Base-by-base conservation (phyloP, 2,797 vertebrate species). In the Spinus olivaceus region DNA sequence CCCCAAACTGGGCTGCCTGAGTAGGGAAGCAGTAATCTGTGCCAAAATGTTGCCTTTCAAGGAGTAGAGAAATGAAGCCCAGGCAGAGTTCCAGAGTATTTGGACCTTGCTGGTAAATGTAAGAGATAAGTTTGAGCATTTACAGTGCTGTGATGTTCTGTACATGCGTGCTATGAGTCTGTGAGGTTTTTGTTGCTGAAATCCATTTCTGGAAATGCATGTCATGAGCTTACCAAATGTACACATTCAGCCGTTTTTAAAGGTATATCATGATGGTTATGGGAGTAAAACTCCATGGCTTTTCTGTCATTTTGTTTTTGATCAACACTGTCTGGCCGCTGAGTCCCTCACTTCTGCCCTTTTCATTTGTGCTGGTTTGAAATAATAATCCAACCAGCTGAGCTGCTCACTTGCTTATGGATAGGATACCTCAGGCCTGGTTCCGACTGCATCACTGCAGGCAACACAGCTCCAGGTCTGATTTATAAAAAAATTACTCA, bases 131-230 rank as follows among this genome's bases (percentile, higher is more conserved):
- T 41, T 60, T 37, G 72, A 65, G 35, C 47, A 37, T 53, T 72
- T 87, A 35, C 10, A 33, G 12, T 71, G 25, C 50, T 56, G 24
- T n/a, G 35, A 22, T 7, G 14, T 81, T 56, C 63, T 56, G 50
- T 39, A 63, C 16, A 32, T 20, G 20, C 0, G 0, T 21, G 8
- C 77, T 35, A 32, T n/a, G 50, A 50, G 8, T 54, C 35, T 2
- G 0, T 25, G 5, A 70, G 9, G 9, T 37, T 74, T 81, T 71
- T 84, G 30, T 73, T 85, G n/a, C n/a, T 69, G 46, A 20, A 74
- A 53, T 83, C 30, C 2, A 1, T 39, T 90, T 86, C 60, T 82
- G 73, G 47, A 39, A 1, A 0, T 18, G 12, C 3, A 1, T 74
- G 79, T 88, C 2, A 4, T 10, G 10, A 51, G 12, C 10, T 63